Percentiles rank a stretch among this genome's conserved stretches.
phyloP scores from a whole-genome alignment of 2,888 invertebrate genomes.

The Chironomus tentans region DNA sequence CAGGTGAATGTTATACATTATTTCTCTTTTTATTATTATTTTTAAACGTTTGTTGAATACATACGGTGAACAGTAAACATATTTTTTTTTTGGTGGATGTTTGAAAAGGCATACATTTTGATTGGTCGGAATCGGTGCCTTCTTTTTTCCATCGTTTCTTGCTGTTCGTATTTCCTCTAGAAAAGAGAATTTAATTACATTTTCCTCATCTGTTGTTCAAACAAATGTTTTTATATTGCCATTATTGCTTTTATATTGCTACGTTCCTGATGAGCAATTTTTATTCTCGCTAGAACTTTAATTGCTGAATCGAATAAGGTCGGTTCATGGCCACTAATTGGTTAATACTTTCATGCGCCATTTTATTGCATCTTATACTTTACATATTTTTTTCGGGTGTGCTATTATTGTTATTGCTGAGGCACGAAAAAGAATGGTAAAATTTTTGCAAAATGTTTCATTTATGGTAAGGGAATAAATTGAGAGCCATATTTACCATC shows the following conservation, averaged over 20 bases:
- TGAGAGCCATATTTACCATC: no score
- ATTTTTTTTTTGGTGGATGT: not conserved
- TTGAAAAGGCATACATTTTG: not conserved
- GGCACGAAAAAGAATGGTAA: no score
- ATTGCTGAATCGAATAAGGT: not conserved
- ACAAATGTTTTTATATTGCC: not conserved
- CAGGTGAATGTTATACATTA: conserved; percentile 24
- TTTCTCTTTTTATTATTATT: not conserved
- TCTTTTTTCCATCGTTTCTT: not conserved
- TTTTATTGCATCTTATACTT: not conserved
- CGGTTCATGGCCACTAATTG: not conserved
- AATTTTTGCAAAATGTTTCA: no score
- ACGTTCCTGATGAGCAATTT: not conserved
- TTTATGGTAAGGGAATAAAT: no score
- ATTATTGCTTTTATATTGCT: not conserved
- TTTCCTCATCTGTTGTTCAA: conserved; percentile 12
- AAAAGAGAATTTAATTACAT: conserved; percentile 4
- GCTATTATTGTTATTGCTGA: no score
- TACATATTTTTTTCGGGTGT: not conserved
- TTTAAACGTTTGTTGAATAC: not conserved
- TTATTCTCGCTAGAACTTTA: not conserved
- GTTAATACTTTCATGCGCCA: not conserved
- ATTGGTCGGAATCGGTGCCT: conserved; percentile 14
- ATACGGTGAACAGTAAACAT: not conserved
- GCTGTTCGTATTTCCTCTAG: not conserved